phyloP scores from a whole-genome alignment of 2,888 invertebrate species.

The Nasonovia ribisnigri region DNA sequence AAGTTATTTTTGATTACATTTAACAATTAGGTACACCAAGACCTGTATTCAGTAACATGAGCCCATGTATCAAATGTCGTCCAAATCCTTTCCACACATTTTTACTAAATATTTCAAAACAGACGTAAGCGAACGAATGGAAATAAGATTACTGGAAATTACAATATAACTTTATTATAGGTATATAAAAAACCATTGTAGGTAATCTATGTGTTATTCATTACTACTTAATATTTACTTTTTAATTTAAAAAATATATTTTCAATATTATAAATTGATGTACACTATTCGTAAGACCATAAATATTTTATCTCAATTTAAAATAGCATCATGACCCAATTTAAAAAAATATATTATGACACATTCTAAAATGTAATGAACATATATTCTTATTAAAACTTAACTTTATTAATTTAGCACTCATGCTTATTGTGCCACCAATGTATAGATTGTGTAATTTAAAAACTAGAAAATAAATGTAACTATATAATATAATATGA shows the following conservation, averaged over 20 bases:
- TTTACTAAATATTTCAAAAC: not conserved
- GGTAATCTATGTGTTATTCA: not conserved
- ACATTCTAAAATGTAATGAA: not conserved
- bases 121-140: not conserved
- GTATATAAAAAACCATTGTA: not conserved
- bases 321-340: not conserved
- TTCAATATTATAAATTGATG: not conserved
- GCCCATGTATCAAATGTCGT: conserved; percentile 34
- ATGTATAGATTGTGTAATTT: no score
- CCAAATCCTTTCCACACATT: conserved; percentile 16
- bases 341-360: not conserved
- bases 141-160: conserved; percentile 21
- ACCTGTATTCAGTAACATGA: conserved; percentile 1
- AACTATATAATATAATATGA: not conserved
- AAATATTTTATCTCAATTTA: not conserved
- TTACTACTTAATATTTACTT: not conserved
- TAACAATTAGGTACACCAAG: not conserved
- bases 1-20: conserved; percentile 9
- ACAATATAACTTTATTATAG: not conserved
- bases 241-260: not conserved
- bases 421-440: not conserved
- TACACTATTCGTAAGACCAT: not conserved
- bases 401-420: not conserved
- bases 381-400: not conserved
- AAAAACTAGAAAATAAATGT: not conserved